These are phyloP conservation scores for Drosophila oshimai DNA, from an alignment of 1,140 invertebrate genomes.

Conservation along the genomic window DNA sequence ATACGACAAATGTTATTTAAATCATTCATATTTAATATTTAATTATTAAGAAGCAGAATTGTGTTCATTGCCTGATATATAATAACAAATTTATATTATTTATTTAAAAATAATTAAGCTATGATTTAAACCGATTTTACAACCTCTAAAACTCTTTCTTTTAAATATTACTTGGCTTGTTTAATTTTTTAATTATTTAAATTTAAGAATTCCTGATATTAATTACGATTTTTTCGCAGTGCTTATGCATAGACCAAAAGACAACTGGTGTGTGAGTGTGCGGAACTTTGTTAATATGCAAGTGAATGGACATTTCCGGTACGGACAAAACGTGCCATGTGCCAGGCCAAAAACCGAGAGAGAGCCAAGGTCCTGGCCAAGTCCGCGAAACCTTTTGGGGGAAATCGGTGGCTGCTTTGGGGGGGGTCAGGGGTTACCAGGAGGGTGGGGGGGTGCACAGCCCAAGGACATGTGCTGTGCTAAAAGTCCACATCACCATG, in stretches of 20 bases:
- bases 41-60: too few relatives aligned
- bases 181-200: too few relatives aligned
- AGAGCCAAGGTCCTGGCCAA: slow-evolving; percentile 27
- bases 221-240: background rate
- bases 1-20: too few relatives aligned
- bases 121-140: too few relatives aligned
- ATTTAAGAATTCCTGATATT: background rate
- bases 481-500: slow-evolving; percentile 28
- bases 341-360: slow-evolving; percentile 24
- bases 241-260: slow-evolving; percentile 29
- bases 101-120: too few relatives aligned
- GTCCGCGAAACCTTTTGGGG: slow-evolving; percentile 28
- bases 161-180: too few relatives aligned
- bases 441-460: slow-evolving; percentile 5
- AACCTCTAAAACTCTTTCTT: too few relatives aligned
- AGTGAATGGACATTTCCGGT: slow-evolving; percentile 81
- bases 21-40: too few relatives aligned
- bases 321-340: slow-evolving; percentile 72
- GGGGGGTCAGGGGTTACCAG: background rate
- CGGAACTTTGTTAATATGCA: slow-evolving; percentile 81
- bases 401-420: background rate
- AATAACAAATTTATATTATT: too few relatives aligned
- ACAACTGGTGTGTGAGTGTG: slow-evolving; percentile 49
- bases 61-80: too few relatives aligned
- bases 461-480: slow-evolving; percentile 56